Percentiles rank a stretch among this genome's conserved stretches.
Evolutionary conservation across 1,140 invertebrate species (phyloP).

Genomic region (Dryas iulia): DNA sequence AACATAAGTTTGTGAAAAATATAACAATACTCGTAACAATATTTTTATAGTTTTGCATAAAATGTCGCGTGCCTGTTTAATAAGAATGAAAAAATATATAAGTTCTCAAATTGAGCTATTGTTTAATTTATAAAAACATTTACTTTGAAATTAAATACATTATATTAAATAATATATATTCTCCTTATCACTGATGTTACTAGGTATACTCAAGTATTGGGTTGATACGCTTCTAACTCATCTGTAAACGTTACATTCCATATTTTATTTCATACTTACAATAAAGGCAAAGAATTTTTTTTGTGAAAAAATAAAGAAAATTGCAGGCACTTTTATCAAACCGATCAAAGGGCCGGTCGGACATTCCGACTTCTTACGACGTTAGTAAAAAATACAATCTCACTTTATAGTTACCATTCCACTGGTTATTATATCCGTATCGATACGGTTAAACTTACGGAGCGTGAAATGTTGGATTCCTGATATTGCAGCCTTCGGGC

Average conservation of each 20-base stretch:
- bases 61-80: neutral
- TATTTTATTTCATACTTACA: conserved; percentile 40
- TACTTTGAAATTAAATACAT: neutral
- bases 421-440: conserved; percentile 78
- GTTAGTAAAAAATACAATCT: conserved; percentile 80
- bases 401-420: conserved; percentile 79
- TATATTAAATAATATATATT: neutral
- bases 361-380: conserved; percentile 78
- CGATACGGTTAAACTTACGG: conserved; percentile 72
- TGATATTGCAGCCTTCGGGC: conserved; percentile 59
- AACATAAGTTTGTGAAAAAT: neutral
- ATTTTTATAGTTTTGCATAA: neutral
- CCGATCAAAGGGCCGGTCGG: conserved; percentile 75
- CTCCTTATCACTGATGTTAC: neutral
- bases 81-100: neutral
- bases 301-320: conserved; percentile 63
- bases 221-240: conserved; percentile 15
- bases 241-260: conserved; percentile 47
- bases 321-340: conserved; percentile 74
- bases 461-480: conserved; percentile 71
- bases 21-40: neutral
- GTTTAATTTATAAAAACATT: neutral
- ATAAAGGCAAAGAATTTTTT: conserved; percentile 57
- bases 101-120: neutral
- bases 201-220: neutral